Percentiles rank a stretch among this genome's conserved stretches.
Conservation (phyloP, 2,888 invertebrate genomes). For the Microplitis deprimator region DNA sequence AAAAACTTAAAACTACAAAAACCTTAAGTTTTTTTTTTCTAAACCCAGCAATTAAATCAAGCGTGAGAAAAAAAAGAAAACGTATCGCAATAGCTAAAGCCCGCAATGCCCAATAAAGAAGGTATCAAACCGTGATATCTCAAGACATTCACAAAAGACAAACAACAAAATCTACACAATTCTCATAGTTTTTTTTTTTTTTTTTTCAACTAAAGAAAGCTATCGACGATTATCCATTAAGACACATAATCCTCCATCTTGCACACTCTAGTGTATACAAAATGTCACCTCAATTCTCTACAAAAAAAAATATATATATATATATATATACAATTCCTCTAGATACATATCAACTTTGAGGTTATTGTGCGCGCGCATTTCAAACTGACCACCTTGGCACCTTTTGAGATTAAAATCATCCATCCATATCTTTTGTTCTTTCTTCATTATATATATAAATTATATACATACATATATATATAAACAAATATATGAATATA, state of each 20-base stretch:
- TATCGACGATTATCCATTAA: slow-evolving; percentile 12
- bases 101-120: slow-evolving; percentile 11
- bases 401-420: slow-evolving; percentile 69
- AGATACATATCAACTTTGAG: slow-evolving; percentile 68
- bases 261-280: not conserved
- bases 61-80: slow-evolving; percentile 32
- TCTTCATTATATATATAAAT: not conserved
- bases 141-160: slow-evolving; percentile 31
- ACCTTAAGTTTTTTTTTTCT: not conserved
- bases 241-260: not conserved
- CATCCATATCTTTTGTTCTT: slow-evolving; percentile 61
- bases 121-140: slow-evolving; percentile 43
- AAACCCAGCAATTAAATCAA: slow-evolving; percentile 8
- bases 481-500: not conserved
- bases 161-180: slow-evolving; percentile 5
- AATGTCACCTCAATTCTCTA: slow-evolving; percentile 4
- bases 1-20: not conserved
- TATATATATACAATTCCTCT: not conserved
- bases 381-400: slow-evolving; percentile 68
- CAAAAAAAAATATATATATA: slow-evolving; percentile 24
- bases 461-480: not conserved
- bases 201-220: not conserved
- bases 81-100: slow-evolving; percentile 29
- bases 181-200: not conserved
- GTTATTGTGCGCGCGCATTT: slow-evolving; percentile 55